phyloP scores from a whole-genome alignment of 2,797 vertebrate genomes.

The Ceyx erithaca region DNA sequence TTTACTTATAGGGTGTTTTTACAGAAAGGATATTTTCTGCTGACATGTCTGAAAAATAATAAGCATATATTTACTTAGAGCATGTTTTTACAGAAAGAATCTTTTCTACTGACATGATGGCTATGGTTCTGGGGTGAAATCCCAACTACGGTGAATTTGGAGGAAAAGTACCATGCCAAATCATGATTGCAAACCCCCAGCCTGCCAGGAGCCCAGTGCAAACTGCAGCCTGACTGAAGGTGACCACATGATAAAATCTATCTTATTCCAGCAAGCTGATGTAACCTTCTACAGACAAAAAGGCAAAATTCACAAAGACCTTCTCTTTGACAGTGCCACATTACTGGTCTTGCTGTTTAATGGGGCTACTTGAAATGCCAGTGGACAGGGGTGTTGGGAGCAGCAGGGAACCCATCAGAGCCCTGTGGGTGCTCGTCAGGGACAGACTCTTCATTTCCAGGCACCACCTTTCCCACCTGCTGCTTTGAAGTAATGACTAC shows the following conservation, averaged over 20 bases:
- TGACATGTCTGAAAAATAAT: not conserved
- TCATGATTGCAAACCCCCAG: not conserved
- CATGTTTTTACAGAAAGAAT: not conserved
- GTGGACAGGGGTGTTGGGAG: accelerated
- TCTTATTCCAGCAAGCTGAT: not conserved
- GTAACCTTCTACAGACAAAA: not conserved
- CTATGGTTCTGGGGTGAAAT: slow-evolving; percentile 6
- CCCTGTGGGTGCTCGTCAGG: not conserved
- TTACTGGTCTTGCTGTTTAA: not conserved
- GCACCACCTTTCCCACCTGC: not conserved
- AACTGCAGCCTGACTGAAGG: not conserved
- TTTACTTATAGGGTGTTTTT: not conserved
- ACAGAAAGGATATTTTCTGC: not conserved
- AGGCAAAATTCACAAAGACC: not conserved
- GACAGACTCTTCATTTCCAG: not conserved
- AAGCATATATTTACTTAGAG: not conserved
- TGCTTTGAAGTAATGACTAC: not conserved
- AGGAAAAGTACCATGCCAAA: not conserved
- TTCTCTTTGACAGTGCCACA: not conserved
- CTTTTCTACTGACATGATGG: not conserved
- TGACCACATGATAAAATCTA: not conserved
- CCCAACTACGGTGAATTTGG: not conserved
- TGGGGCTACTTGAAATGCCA: not conserved
- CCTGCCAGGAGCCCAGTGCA: not conserved
- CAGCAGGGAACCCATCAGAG: not conserved